phyloP scores from a whole-genome alignment of 2,797 vertebrate genomes.

The Halcyon smyrnensis region DNA sequence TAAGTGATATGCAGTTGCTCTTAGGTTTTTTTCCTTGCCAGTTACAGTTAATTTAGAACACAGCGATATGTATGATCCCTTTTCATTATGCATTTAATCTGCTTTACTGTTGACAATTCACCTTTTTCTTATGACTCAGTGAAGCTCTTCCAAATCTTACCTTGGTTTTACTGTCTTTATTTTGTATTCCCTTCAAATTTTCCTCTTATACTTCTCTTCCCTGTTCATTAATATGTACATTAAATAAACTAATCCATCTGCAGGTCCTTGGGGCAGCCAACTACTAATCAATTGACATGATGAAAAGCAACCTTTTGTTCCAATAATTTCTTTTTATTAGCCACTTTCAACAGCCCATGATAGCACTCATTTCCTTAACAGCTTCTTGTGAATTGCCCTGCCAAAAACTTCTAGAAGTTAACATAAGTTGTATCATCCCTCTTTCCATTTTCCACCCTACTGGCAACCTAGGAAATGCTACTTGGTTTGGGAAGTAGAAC shows the following conservation, averaged over 20 bases:
- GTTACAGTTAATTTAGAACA: slow-evolving; percentile 57
- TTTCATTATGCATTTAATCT: slow-evolving; percentile 60
- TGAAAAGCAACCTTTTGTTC: slow-evolving; percentile 65
- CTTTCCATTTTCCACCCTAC: slow-evolving; percentile 5
- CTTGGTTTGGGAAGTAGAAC: neutral
- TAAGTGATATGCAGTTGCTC: slow-evolving; percentile 6
- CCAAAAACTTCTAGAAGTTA: slow-evolving; percentile 53
- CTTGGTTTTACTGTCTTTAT: slow-evolving; percentile 16
- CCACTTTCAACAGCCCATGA: slow-evolving; percentile 23
- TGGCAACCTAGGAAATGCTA: neutral
- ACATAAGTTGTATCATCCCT: neutral
- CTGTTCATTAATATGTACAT: slow-evolving; percentile 56
- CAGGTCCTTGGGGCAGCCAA: slow-evolving; percentile 31
- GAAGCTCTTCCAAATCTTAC: slow-evolving; percentile 44
- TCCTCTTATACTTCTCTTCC: slow-evolving; percentile 45
- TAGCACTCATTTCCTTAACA: slow-evolving; percentile 61
- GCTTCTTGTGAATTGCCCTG: slow-evolving; percentile 45
- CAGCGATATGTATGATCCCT: slow-evolving; percentile 1
- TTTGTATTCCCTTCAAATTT: slow-evolving; percentile 48
- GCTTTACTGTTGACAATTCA: slow-evolving; percentile 38
- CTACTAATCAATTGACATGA: slow-evolving; percentile 24
- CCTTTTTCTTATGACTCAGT: slow-evolving; percentile 48
- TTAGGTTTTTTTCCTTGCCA: neutral
- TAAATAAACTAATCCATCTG: slow-evolving; percentile 56
- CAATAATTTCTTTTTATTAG: slow-evolving; percentile 69